Evolutionary conservation across 2,888 invertebrate genomes (phyloP), one percentile per base, ranked within the genome.

Genomic region (Cerceris rybyensis): DNA sequence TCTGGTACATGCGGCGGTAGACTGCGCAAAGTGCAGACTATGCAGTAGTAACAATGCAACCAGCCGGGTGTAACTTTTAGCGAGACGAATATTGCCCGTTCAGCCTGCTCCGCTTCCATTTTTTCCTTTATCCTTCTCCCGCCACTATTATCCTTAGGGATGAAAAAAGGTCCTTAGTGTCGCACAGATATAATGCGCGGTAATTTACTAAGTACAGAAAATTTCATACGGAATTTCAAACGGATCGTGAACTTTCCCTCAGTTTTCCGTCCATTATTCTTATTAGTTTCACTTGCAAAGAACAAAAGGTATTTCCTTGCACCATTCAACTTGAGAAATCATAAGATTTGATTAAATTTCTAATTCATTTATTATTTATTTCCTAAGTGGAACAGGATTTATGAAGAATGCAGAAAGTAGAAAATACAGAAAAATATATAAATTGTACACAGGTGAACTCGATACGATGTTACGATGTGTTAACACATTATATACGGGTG

Each of bases 31-130:
- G 81, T 80, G 72, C 78, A 78, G 75, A 57, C 73, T 66, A 52
- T 75, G 75, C 82, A 84, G 78, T 71, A 58, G 82, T 72, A 88
- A 28, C 89, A 89, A 89, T 89, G 88, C 84, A 82, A 77, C 83
- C 89, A 84, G 76, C 86, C 84, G 82, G 78, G 83, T 86, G 88
- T 85, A 87, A 88, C 80, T 87, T 72, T 73, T 83, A 61, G 64
- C 74, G 81, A 76, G 82, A 84, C 81, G 80, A 85, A 80, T 82
- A 85, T 84, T 80, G 81, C 81, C 78, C 75, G 78, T 81, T 85
- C 72, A 60, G 70, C 42, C 72, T 54, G 70, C 60, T 80, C 73
- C 73, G 66, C 64, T 76, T 75, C 65, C 64, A 55, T 54, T 67
- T 73, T 46, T 46, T 46, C 16, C 46, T 67, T 58, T 67, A 43